phyloP scores from a whole-genome alignment of 2,797 vertebrate species.

The Malurus leucopterus region DNA sequence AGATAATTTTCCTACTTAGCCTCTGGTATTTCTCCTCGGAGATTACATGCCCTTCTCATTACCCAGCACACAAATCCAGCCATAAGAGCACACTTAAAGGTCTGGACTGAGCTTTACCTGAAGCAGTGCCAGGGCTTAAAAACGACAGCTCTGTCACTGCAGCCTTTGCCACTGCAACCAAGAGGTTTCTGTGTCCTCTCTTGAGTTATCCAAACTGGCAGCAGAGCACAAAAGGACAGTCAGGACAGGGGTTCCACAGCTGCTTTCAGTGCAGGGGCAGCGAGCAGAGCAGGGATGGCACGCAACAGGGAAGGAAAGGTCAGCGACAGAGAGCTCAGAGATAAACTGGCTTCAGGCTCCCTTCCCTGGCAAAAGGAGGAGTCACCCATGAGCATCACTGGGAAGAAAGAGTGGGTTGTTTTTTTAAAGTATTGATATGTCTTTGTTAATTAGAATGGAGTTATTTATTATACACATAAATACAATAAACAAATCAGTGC shows the following conservation, averaged over 20 bases:
- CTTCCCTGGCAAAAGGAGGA: background rate
- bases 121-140: background rate
- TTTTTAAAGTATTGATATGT: background rate
- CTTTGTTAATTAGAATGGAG: background rate
- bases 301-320: background rate
- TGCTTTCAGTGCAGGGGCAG: background rate
- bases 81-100: background rate
- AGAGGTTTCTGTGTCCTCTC: fast-evolving
- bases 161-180: background rate
- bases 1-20: background rate
- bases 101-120: background rate
- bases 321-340: background rate
- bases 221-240: background rate
- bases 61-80: background rate
- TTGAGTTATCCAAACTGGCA: background rate
- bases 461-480: background rate
- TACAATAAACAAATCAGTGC: background rate
- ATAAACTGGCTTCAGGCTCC: background rate
- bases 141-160: background rate
- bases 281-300: background rate
- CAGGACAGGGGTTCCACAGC: background rate
- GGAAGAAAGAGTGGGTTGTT: background rate
- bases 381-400: background rate
- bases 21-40: background rate
- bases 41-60: fast-evolving